These are phyloP conservation scores for Stichodactyla mertensii DNA, from an alignment of 64 coral and sea anemone genomes.

Conservation along the genomic window DNA sequence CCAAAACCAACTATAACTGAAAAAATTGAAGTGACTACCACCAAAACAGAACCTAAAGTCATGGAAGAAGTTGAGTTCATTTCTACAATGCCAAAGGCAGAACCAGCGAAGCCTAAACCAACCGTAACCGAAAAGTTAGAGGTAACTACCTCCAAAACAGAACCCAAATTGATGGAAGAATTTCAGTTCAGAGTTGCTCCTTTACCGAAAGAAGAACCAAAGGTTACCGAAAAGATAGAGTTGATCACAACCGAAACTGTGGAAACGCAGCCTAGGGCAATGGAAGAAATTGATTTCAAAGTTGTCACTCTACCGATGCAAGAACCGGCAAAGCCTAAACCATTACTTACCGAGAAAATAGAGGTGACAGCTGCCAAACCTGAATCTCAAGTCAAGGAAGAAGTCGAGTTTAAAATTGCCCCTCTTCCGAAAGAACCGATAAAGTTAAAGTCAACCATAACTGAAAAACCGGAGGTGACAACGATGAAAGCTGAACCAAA, in stretches of 20 bases:
- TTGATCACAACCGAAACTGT: background rate
- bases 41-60: background rate
- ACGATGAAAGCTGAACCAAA: background rate
- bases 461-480: background rate
- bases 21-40: background rate
- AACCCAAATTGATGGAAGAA: background rate
- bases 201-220: background rate
- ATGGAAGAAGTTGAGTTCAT: background rate
- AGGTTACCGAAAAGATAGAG: background rate
- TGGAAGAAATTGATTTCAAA: constrained; percentile 1
- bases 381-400: background rate
- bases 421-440: background rate
- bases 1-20: background rate
- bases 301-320: background rate
- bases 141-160: background rate
- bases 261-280: background rate
- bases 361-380: background rate
- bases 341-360: background rate
- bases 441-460: background rate
- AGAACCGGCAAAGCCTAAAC: background rate
- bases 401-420: background rate
- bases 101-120: background rate
- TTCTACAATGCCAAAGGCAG: background rate
- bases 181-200: background rate
- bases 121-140: background rate